Percentiles rank a stretch among this genome's conserved stretches.
phyloP scores from a whole-genome alignment of 2,113 vertebrate species.

The Eonycteris spelaea region DNA sequence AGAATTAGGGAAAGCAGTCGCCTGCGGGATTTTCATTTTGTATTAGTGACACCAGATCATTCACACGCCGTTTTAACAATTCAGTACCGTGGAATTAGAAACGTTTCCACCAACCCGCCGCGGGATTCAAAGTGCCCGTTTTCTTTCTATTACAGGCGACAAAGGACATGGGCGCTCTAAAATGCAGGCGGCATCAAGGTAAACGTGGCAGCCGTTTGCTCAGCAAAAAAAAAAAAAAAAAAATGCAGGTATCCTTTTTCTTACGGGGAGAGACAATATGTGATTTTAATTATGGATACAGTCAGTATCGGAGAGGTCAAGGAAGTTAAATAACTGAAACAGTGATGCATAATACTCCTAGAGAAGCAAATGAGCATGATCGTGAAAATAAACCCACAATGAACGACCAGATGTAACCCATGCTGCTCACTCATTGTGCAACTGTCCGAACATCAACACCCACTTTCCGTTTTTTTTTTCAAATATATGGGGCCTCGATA shows the following conservation, averaged over 20 bases:
- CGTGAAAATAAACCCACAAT: background rate
- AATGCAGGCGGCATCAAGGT: background rate
- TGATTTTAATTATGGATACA: conserved; percentile 29
- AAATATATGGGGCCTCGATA: background rate
- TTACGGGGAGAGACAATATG: conserved; percentile 30
- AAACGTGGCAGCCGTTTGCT: background rate
- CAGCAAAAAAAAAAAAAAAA: background rate
- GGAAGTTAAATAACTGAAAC: background rate
- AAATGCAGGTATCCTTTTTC: background rate
- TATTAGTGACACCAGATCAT: conserved; percentile 28
- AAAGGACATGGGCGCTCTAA: background rate
- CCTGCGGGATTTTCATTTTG: conserved; percentile 58
- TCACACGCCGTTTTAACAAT: conserved; percentile 20
- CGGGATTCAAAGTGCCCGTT: background rate
- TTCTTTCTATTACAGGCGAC: background rate
- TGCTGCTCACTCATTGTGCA: background rate
- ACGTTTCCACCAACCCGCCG: background rate
- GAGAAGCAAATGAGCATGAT: background rate
- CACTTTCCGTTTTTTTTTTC: background rate
- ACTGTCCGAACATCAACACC: background rate
- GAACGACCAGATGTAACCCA: background rate
- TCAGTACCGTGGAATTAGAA: conserved; percentile 4
- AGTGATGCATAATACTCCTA: background rate
- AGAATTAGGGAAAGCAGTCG: conserved; percentile 70
- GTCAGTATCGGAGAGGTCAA: background rate